Percentiles rank a stretch among this genome's conserved stretches.
Conservation (phyloP, 2,797 vertebrate species). For the Melanotaenia maccullochi region DNA sequence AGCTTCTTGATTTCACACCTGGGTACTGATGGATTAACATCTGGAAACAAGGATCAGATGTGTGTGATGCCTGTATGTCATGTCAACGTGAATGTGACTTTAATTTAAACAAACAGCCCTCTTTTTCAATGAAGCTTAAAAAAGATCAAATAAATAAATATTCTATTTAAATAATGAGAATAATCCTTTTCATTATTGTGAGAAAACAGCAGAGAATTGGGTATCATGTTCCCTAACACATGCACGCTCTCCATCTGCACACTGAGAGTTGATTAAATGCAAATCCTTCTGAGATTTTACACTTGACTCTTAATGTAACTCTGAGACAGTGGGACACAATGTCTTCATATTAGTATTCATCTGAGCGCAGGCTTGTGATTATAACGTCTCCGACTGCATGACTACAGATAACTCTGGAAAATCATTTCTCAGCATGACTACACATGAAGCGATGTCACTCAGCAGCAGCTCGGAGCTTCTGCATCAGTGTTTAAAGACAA, state of each 20-base stretch:
- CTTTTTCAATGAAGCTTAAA: neutral
- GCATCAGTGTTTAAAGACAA: constrained; percentile 19
- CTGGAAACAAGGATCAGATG: constrained; percentile 51
- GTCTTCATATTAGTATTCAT: constrained; percentile 58
- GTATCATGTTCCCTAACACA: neutral
- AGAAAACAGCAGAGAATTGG: neutral
- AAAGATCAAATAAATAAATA: neutral
- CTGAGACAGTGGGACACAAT: constrained; percentile 42
- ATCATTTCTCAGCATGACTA: constrained; percentile 37
- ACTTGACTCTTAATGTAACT: constrained; percentile 78
- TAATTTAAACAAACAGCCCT: neutral
- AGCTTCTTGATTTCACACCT: constrained; percentile 56
- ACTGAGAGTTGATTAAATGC: constrained; percentile 70
- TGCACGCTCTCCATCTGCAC: neutral
- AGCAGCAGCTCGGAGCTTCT: constrained; percentile 8
- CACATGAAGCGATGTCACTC: constrained; percentile 25
- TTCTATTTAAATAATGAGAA: neutral
- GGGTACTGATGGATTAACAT: constrained; percentile 60
- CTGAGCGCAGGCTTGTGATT: constrained; percentile 15
- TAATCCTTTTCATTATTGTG: neutral
- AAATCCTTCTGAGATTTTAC: constrained; percentile 67
- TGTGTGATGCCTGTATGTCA: neutral
- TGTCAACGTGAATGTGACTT: no score
- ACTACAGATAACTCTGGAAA: constrained; percentile 42
- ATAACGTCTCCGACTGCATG: constrained; percentile 32